These are phyloP conservation scores for Rhingia campestris DNA, from an alignment of 2,888 invertebrate genomes.

Conservation along the genomic window DNA sequence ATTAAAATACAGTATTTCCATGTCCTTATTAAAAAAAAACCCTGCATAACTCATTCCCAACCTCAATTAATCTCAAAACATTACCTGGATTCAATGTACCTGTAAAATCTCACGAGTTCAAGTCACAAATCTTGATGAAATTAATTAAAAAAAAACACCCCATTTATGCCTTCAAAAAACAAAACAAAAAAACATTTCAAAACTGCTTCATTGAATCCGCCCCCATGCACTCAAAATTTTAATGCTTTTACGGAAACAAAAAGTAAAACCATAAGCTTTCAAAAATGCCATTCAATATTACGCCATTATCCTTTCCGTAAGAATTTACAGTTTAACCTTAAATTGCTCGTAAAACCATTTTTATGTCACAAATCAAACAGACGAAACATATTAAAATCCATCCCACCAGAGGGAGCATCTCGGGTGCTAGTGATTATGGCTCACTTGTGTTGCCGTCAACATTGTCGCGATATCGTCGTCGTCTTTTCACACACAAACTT, in stretches of 20 bases:
- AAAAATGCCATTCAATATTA: slow-evolving; percentile 1
- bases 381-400: slow-evolving; percentile 29
- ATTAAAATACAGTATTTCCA: too few relatives aligned
- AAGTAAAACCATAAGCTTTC: slow-evolving; percentile 2
- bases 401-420: not conserved
- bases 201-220: slow-evolving; percentile 20
- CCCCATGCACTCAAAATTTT: slow-evolving; percentile 3
- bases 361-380: slow-evolving; percentile 33
- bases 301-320: not conserved
- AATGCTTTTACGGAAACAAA: not conserved
- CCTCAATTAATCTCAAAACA: too few relatives aligned
- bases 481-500: not conserved
- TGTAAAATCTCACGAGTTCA: too few relatives aligned
- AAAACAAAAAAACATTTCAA: not conserved
- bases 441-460: slow-evolving; percentile 28
- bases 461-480: slow-evolving; percentile 1
- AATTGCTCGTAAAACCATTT: slow-evolving; percentile 47
- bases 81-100: too few relatives aligned
- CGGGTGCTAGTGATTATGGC: slow-evolving; percentile 6
- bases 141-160: not conserved
- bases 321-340: slow-evolving; percentile 50
- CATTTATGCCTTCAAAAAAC: not conserved
- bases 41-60: too few relatives aligned
- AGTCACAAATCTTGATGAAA: too few relatives aligned
- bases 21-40: too few relatives aligned